phyloP scores from a whole-genome alignment of 2,888 invertebrate genomes.

The Kryphioiulus occultus region DNA sequence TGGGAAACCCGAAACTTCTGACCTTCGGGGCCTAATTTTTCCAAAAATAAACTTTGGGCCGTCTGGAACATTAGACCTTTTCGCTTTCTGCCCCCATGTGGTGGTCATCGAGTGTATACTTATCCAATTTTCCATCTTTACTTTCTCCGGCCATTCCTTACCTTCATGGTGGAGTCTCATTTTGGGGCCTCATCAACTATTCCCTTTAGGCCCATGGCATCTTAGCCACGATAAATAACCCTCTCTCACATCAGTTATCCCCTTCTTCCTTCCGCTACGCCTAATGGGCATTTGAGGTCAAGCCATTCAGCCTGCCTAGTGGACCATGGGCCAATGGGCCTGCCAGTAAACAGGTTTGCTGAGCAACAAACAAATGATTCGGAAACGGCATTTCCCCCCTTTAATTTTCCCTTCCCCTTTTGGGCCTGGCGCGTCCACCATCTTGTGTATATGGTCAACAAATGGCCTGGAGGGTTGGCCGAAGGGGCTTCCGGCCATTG shows the following conservation, averaged over 20 bases:
- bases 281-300: slow-evolving; percentile 32
- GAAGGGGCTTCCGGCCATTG: slow-evolving; percentile 15
- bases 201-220: neutral
- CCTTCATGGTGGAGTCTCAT: neutral
- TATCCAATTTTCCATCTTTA: slow-evolving; percentile 33
- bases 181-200: neutral
- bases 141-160: neutral
- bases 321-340: slow-evolving; percentile 26
- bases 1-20: neutral
- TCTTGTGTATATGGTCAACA: slow-evolving; percentile 9
- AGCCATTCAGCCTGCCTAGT: slow-evolving; percentile 36
- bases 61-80: neutral
- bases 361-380: slow-evolving; percentile 11
- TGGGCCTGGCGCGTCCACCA: neutral
- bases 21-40: neutral
- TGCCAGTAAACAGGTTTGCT: slow-evolving; percentile 35
- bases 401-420: neutral
- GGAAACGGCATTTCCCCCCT: neutral
- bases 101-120: neutral
- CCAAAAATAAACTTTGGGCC: neutral
- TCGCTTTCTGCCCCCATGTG: neutral
- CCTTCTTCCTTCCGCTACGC: slow-evolving; percentile 4
- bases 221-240: slow-evolving; percentile 15
- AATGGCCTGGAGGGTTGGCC: neutral
- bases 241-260: neutral